phyloP scores from a whole-genome alignment of 2,797 vertebrate genomes.

The Parambassis ranga region DNA sequence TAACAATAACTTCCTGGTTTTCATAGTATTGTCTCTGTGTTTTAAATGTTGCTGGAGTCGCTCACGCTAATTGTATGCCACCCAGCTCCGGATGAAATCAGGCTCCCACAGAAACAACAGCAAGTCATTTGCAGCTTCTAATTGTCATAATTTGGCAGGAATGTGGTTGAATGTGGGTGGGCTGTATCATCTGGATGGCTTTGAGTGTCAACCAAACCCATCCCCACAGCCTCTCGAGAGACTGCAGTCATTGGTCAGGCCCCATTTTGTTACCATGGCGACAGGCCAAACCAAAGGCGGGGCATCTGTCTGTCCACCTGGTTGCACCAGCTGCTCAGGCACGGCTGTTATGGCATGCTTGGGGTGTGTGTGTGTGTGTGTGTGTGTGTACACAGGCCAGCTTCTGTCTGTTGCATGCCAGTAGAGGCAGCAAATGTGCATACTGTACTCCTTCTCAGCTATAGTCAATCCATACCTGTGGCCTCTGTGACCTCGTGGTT shows the following conservation, averaged over 20 bases:
- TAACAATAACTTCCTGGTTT: constrained; percentile 32
- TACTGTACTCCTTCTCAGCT: constrained; percentile 2
- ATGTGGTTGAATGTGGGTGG: constrained; percentile 59
- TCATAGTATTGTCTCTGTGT: constrained; percentile 14
- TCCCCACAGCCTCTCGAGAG: constrained; percentile 31
- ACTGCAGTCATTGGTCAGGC: constrained; percentile 36
- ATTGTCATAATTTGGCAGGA: constrained; percentile 61
- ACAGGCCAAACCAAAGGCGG: constrained; percentile 61
- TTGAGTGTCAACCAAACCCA: constrained; percentile 52
- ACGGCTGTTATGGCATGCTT: constrained; percentile 43
- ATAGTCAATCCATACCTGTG: constrained; percentile 1
- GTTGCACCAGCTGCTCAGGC: constrained; percentile 57
- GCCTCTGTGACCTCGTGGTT: constrained; percentile 40
- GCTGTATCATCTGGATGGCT: constrained; percentile 55
- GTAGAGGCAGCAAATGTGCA: neutral
- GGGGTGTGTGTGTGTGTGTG: constrained; percentile 2
- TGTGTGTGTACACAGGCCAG: neutral
- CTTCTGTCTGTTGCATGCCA: neutral
- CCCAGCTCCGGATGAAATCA: constrained; percentile 14
- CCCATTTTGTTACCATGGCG: constrained; percentile 57
- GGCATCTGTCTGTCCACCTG: constrained; percentile 67
- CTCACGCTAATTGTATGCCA: constrained; percentile 19
- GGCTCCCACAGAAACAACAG: constrained; percentile 30
- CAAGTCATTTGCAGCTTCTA: constrained; percentile 47
- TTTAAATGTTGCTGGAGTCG: constrained; percentile 30